Evolutionary conservation across 2,797 vertebrate genomes (phyloP).

Genomic region (Scleropages formosus): DNA sequence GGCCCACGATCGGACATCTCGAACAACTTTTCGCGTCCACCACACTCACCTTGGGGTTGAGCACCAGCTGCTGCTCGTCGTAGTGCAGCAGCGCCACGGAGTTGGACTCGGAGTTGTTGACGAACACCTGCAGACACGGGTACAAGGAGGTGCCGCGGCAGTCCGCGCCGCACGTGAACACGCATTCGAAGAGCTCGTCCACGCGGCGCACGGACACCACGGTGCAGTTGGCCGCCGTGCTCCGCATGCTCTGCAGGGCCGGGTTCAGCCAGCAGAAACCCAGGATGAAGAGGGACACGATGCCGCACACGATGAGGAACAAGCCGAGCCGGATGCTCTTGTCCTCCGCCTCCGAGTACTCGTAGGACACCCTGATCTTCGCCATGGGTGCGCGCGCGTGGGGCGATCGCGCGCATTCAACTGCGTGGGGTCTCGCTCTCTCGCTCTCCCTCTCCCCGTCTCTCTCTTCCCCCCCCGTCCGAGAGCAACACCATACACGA

Average conservation of each 20-base stretch:
- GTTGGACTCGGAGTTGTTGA: slow-evolving; percentile 86
- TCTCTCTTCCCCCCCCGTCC: no score
- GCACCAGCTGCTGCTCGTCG: slow-evolving; percentile 86
- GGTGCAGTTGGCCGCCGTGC: slow-evolving; percentile 75
- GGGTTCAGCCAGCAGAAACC: slow-evolving; percentile 85
- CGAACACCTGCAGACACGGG: slow-evolving; percentile 91
- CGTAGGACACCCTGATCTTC: slow-evolving; percentile 71
- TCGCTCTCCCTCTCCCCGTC: no score
- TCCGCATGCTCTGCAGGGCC: slow-evolving; percentile 74
- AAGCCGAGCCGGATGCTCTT: slow-evolving; percentile 81
- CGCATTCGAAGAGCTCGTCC: slow-evolving; percentile 86
- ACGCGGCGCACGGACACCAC: slow-evolving; percentile 87
- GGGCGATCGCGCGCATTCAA: slow-evolving; percentile 26
- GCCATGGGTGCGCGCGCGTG: slow-evolving; percentile 56
- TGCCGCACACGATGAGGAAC: slow-evolving; percentile 76
- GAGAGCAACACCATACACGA: no score
- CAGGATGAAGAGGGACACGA: slow-evolving; percentile 75
- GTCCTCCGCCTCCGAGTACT: slow-evolving; percentile 83
- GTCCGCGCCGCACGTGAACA: slow-evolving; percentile 86
- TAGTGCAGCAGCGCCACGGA: slow-evolving; percentile 83
- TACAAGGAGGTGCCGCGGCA: slow-evolving; percentile 87
- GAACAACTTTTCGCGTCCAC: no score
- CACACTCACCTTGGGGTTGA: slow-evolving; percentile 85
- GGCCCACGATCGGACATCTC: no score
- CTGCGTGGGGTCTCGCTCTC: no score